Evolutionary conservation across 2,797 vertebrate genomes (phyloP).

Genomic region (Poeciliopsis presidionis): DNA sequence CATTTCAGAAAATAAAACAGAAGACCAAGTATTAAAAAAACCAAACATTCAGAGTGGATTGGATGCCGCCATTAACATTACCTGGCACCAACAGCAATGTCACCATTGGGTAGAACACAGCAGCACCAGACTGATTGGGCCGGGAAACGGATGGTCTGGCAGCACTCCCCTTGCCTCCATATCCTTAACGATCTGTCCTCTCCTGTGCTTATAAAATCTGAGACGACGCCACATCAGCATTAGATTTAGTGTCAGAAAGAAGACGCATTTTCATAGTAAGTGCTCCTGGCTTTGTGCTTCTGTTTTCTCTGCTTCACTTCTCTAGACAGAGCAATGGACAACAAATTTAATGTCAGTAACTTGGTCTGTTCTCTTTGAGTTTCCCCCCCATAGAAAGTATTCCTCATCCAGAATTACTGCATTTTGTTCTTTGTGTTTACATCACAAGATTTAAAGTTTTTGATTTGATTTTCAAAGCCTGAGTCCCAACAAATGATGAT

Average conservation of each 20-base stretch:
- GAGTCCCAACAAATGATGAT: no score
- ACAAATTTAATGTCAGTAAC: not conserved
- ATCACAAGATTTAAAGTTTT: not conserved
- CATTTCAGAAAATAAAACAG: not conserved
- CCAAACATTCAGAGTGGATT: not conserved
- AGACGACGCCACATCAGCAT: not conserved
- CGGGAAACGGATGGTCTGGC: slow-evolving; percentile 93
- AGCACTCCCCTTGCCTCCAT: slow-evolving; percentile 91
- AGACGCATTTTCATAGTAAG: not conserved
- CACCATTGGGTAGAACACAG: slow-evolving; percentile 92
- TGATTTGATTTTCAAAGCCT: no score
- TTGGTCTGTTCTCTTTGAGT: not conserved
- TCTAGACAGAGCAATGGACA: not conserved
- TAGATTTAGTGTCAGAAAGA: not conserved
- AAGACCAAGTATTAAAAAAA: not conserved
- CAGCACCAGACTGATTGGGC: slow-evolving; percentile 97
- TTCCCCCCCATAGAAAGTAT: not conserved
- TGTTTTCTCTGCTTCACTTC: not conserved
- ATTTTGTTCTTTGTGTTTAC: not conserved
- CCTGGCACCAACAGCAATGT: slow-evolving; percentile 94
- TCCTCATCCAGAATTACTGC: not conserved
- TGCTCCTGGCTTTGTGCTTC: not conserved
- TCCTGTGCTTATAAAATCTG: slow-evolving; percentile 94
- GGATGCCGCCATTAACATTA: slow-evolving; percentile 61
- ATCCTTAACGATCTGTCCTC: slow-evolving; percentile 94